These are phyloP conservation scores for Rattus rattus DNA, from an alignment of 2,113 vertebrate species.

Conservation along the genomic window DNA sequence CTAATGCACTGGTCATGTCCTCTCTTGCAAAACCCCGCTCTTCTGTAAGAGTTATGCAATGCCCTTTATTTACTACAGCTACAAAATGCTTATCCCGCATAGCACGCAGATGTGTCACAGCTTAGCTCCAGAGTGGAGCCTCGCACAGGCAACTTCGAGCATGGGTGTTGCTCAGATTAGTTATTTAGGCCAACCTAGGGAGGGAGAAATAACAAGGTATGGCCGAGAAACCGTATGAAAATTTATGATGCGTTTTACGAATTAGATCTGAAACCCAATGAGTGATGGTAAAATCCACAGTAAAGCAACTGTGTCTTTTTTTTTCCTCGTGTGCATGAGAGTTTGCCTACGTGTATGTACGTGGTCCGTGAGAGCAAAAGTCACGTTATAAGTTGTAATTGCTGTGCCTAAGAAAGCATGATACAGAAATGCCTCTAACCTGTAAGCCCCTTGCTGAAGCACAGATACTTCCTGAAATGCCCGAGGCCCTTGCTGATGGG, in stretches of 20 bases:
- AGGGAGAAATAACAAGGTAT: constrained; percentile 5
- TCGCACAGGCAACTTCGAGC: constrained; percentile 33
- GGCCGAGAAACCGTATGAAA: background rate
- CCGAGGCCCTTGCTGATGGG: background rate
- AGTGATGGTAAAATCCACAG: constrained; percentile 36
- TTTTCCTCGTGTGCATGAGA: background rate
- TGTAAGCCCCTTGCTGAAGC: background rate
- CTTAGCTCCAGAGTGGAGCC: constrained; percentile 17
- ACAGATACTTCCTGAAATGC: background rate
- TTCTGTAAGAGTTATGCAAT: constrained; percentile 37
- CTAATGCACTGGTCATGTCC: constrained; percentile 34
- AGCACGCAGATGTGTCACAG: constrained; percentile 38
- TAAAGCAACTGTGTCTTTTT: background rate
- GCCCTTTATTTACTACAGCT: background rate
- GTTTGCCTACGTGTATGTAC: background rate
- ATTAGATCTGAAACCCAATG: background rate
- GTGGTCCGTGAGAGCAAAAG: background rate
- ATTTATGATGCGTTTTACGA: background rate
- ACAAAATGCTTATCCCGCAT: constrained; percentile 9
- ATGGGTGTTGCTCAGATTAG: constrained; percentile 19
- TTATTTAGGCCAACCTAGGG: constrained; percentile 64
- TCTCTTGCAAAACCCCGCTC: constrained; percentile 39
- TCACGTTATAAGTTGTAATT: background rate
- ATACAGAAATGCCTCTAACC: background rate
- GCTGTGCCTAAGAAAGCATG: background rate